A percentile compares a stretch with the other conserved stretches of the same genome.
These are phyloP conservation scores for Sylvilagus floridanus DNA, from an alignment of 2,797 vertebrate genomes.

Conservation along the genomic window DNA sequence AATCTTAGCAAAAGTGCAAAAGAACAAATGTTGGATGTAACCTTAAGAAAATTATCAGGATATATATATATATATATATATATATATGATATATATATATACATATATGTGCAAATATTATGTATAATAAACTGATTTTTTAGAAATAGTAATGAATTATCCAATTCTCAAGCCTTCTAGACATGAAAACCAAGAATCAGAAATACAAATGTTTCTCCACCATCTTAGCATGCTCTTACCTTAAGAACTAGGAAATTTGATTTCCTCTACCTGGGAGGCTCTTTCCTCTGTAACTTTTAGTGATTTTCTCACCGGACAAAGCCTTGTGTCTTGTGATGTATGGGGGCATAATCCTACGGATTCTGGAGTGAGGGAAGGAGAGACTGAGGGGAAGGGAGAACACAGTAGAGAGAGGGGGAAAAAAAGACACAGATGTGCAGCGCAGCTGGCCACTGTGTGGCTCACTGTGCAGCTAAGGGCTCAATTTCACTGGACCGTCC, in stretches of 20 bases:
- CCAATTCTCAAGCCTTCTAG: not conserved
- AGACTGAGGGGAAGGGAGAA: not conserved
- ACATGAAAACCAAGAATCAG: not conserved
- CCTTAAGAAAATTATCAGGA: not conserved
- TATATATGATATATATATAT: not conserved
- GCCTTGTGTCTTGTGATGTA: not conserved
- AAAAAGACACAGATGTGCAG: not conserved
- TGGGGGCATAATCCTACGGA: not conserved
- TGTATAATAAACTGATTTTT: not conserved
- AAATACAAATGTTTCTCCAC: not conserved
- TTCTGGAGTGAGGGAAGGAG: not conserved
- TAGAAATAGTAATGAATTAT: not conserved
- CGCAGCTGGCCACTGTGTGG: not conserved
- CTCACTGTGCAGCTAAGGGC: not conserved
- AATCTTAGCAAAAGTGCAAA: not conserved
- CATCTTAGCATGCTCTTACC: not conserved
- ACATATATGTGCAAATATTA: not conserved
- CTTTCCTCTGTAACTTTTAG: not conserved
- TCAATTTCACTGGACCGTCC: not conserved
- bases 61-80: not conserved
- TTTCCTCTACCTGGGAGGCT: not conserved
- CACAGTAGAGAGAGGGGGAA: not conserved
- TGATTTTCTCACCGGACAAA: conserved; percentile 7
- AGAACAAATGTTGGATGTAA: not conserved
- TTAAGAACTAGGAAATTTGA: not conserved